Conservation (phyloP, 2,113 vertebrate species). For the Baryphthengus martii region DNA sequence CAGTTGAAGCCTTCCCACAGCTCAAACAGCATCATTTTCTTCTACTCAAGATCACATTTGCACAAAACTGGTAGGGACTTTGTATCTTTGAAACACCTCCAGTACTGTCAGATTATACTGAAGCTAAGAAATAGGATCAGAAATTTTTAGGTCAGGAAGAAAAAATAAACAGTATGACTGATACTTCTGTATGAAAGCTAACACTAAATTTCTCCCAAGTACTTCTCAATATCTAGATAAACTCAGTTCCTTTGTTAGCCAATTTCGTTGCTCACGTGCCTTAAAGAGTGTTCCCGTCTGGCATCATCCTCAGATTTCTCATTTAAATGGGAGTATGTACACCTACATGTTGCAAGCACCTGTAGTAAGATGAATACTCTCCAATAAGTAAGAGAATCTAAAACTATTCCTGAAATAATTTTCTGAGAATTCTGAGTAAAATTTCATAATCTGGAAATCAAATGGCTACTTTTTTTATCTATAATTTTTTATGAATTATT, state of each 20-base stretch:
- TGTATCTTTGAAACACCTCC: not conserved
- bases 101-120: not conserved
- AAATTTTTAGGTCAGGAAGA: not conserved
- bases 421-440: not conserved
- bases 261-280: rapidly evolving
- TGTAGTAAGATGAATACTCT: not conserved
- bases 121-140: not conserved
- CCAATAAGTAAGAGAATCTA: not conserved
- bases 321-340: not conserved
- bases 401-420: not conserved
- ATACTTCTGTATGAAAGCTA: not conserved
- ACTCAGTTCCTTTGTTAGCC: not conserved
- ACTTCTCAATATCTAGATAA: not conserved
- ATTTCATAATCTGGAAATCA: not conserved
- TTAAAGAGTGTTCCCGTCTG: not conserved
- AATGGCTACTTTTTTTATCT: not conserved
- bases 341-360: not conserved
- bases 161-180: not conserved
- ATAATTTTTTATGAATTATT: not conserved
- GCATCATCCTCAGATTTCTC: not conserved
- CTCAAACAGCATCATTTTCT: not conserved
- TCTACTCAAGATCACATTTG: not conserved
- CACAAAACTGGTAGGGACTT: not conserved
- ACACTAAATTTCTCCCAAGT: not conserved
- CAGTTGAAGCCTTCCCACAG: not conserved